A percentile compares a stretch with the other conserved stretches of the same genome.
phyloP scores from a whole-genome alignment of 2,797 vertebrate species.

The Urophycis tenuis region DNA sequence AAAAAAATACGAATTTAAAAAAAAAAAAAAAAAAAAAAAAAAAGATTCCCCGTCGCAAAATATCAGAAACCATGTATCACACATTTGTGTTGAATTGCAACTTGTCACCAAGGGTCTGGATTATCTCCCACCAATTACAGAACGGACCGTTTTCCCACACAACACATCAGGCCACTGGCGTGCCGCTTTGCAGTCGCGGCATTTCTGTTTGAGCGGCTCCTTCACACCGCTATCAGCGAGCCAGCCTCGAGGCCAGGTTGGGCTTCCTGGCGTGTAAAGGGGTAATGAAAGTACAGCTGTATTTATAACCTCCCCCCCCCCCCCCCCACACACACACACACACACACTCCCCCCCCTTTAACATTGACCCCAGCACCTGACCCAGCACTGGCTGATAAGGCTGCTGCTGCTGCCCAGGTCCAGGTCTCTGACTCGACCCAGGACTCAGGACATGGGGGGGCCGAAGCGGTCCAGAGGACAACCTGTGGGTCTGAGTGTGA shows the following conservation, averaged over 20 bases:
- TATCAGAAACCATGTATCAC: background rate
- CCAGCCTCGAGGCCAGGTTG: slow-evolving; percentile 59
- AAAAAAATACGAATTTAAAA: too few relatives aligned
- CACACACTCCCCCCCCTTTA: slow-evolving; percentile 30
- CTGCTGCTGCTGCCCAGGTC: slow-evolving; percentile 47
- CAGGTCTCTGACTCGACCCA: slow-evolving; percentile 41
- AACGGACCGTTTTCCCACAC: background rate
- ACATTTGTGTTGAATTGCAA: background rate
- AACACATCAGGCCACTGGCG: background rate
- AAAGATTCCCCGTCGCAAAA: background rate
- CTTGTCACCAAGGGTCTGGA: background rate
- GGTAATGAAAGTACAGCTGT: slow-evolving; percentile 60
- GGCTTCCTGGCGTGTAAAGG: slow-evolving; percentile 58
- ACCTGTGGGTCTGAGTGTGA: slow-evolving; percentile 13
- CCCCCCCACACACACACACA: too few relatives aligned
- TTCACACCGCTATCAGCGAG: slow-evolving; percentile 45
- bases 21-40: background rate
- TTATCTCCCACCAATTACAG: background rate
- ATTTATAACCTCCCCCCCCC: slow-evolving; percentile 55
- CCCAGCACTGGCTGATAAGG: slow-evolving; percentile 53
- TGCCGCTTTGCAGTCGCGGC: background rate
- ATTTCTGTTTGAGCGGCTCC: slow-evolving; percentile 26
- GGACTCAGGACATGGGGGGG: slow-evolving; percentile 32
- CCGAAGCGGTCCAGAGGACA: slow-evolving; percentile 9
- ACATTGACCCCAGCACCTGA: slow-evolving; percentile 52